phyloP scores from a whole-genome alignment of 2,888 invertebrate species.

The Clepsis dumicolana region DNA sequence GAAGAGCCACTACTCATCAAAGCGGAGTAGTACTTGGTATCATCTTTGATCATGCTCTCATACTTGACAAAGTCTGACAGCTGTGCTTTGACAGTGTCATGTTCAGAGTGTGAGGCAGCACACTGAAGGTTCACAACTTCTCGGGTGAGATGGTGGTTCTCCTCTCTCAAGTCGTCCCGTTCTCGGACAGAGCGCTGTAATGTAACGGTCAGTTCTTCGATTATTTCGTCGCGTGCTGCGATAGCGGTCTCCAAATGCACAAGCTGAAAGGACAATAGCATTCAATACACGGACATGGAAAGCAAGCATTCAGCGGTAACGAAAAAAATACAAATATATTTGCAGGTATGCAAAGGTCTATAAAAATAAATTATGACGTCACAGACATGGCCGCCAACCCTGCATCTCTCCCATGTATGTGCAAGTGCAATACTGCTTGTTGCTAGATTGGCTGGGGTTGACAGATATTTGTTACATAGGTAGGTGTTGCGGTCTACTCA shows the following conservation, averaged over 20 bases:
- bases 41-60: constrained; percentile 76
- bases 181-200: constrained; percentile 88
- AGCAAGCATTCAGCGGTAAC: constrained; percentile 48
- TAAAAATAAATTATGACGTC: too few species aligned
- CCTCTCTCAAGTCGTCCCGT: constrained; percentile 86
- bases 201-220: constrained; percentile 90
- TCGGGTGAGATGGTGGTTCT: constrained; percentile 87
- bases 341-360: too few species aligned
- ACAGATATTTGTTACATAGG: too few species aligned
- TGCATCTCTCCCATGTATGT: too few species aligned
- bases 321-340: too few species aligned
- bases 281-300: constrained; percentile 58
- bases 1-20: constrained; percentile 76
- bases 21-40: constrained; percentile 78
- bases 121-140: constrained; percentile 86
- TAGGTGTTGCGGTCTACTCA: too few species aligned
- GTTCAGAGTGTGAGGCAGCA: constrained; percentile 66
- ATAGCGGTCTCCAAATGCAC: constrained; percentile 91
- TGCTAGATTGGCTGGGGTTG: too few species aligned
- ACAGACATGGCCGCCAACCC: too few species aligned
- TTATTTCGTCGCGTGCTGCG: constrained; percentile 89
- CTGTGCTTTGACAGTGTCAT: constrained; percentile 75
- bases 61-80: constrained; percentile 80
- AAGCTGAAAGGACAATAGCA: constrained; percentile 87
- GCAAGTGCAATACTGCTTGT: too few species aligned